phyloP scores from a whole-genome alignment of 2,797 vertebrate species.

The Sebastes matsubarae region DNA sequence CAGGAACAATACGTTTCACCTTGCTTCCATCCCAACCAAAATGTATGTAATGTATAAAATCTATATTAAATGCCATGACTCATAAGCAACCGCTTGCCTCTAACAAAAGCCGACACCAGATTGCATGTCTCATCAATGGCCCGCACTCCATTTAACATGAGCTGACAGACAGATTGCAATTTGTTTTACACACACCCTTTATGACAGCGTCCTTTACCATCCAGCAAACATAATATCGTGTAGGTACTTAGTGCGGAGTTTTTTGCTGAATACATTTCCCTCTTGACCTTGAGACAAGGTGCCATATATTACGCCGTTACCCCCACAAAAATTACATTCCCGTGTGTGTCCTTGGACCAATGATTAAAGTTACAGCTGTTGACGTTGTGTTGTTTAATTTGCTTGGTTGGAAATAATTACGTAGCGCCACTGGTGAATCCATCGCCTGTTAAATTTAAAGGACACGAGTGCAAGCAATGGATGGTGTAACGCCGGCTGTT shows the following conservation, averaged over 20 bases:
- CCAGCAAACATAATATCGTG: constrained; percentile 59
- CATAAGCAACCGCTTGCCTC: constrained; percentile 41
- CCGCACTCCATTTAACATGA: constrained; percentile 76
- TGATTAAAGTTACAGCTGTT: constrained; percentile 76
- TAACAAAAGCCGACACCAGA: constrained; percentile 70
- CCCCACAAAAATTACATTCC: constrained; percentile 60
- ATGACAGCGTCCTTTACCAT: constrained; percentile 67
- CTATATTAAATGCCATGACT: constrained; percentile 63
- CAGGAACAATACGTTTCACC: constrained; percentile 33
- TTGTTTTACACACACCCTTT: constrained; percentile 76
- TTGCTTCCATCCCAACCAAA: constrained; percentile 44
- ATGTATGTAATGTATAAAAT: constrained; percentile 60
- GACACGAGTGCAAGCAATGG: constrained; percentile 30
- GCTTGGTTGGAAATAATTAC: constrained; percentile 61
- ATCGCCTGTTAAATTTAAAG: constrained; percentile 54
- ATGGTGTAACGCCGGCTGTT: constrained; percentile 25
- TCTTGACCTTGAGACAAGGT: constrained; percentile 75
- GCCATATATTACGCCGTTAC: constrained; percentile 52
- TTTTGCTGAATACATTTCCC: constrained; percentile 54
- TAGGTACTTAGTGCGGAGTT: constrained; percentile 61
- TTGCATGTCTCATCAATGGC: constrained; percentile 73
- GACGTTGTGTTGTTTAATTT: constrained; percentile 65
- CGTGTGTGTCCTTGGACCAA: constrained; percentile 62
- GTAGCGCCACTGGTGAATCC: constrained; percentile 37
- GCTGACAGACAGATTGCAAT: constrained; percentile 78